Percentiles rank a stretch among this genome's conserved stretches.
phyloP scores from a whole-genome alignment of 2,797 vertebrate genomes.

The Sciaenops ocellatus region DNA sequence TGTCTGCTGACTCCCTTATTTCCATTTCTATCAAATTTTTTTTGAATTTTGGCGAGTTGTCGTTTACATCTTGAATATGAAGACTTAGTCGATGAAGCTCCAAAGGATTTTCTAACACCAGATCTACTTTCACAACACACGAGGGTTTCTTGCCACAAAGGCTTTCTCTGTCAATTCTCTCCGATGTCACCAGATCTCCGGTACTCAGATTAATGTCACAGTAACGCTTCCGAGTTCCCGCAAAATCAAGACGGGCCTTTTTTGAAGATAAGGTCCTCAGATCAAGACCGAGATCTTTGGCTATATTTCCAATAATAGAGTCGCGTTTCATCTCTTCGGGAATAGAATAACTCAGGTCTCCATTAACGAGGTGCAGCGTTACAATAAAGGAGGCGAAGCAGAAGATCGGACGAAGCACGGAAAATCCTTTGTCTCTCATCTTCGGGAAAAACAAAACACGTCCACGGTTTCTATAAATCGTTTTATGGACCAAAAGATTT shows the following conservation, averaged over 20 bases:
- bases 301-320: slow-evolving; percentile 53
- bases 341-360: slow-evolving; percentile 81
- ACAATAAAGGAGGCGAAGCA: slow-evolving; percentile 20
- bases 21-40: slow-evolving; percentile 67
- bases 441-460: background rate
- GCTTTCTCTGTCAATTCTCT: slow-evolving; percentile 81
- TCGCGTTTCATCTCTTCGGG: slow-evolving; percentile 80
- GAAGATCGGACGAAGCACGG: background rate
- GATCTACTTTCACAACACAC: slow-evolving; percentile 76
- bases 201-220: slow-evolving; percentile 71
- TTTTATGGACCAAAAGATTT: rapidly evolving
- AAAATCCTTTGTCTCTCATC: slow-evolving; percentile 49
- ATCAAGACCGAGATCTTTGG: slow-evolving; percentile 63
- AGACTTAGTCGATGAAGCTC: slow-evolving; percentile 80
- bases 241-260: slow-evolving; percentile 64
- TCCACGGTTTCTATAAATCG: rapidly evolving
- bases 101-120: slow-evolving; percentile 81
- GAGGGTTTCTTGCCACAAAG: slow-evolving; percentile 72
- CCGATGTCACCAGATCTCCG: slow-evolving; percentile 70
- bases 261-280: slow-evolving; percentile 43
- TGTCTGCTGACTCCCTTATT: slow-evolving; percentile 68
- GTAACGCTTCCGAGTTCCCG: slow-evolving; percentile 59
- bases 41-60: slow-evolving; percentile 80
- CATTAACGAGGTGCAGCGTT: slow-evolving; percentile 36
- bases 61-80: slow-evolving; percentile 83